A percentile compares a stretch with the other conserved stretches of the same genome.
Evolutionary conservation across 2,888 invertebrate species (phyloP).

Genomic region (Andrena marginata): DNA sequence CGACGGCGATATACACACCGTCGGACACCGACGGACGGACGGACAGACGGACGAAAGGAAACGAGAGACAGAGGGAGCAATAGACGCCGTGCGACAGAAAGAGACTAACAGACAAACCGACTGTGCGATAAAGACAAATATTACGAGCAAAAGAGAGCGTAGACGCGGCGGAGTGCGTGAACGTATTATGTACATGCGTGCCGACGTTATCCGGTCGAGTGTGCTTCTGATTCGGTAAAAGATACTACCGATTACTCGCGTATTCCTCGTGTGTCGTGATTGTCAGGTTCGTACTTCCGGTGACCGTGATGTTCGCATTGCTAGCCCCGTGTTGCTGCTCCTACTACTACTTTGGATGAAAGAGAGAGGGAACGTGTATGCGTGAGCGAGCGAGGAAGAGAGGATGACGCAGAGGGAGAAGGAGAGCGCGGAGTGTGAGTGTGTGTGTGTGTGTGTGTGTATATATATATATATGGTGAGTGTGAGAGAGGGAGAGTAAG

Average conservation of each 20-base stretch:
- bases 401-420: constrained; percentile 14
- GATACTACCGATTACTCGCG: constrained; percentile 31
- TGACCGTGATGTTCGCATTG: constrained; percentile 69
- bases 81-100: constrained; percentile 51
- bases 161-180: constrained; percentile 32
- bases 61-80: constrained; percentile 51
- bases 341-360: constrained; percentile 29
- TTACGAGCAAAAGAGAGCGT: constrained; percentile 44
- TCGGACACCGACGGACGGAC: constrained; percentile 60
- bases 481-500: background rate
- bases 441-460: too few relatives aligned
- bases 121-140: constrained; percentile 58
- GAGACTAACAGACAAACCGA: constrained; percentile 41
- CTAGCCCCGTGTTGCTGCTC: constrained; percentile 53
- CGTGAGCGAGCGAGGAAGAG: constrained; percentile 3
- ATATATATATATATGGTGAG: too few relatives aligned
- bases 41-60: constrained; percentile 55
- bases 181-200: constrained; percentile 18
- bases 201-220: constrained; percentile 29
- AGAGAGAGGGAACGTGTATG: constrained; percentile 22
- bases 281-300: constrained; percentile 81
- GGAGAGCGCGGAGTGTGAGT: constrained; percentile 9
- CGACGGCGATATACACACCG: constrained; percentile 67
- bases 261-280: constrained; percentile 68
- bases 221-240: constrained; percentile 34